Conservation (phyloP, 2,888 invertebrate genomes). For the Drosophila neotestacea region DNA sequence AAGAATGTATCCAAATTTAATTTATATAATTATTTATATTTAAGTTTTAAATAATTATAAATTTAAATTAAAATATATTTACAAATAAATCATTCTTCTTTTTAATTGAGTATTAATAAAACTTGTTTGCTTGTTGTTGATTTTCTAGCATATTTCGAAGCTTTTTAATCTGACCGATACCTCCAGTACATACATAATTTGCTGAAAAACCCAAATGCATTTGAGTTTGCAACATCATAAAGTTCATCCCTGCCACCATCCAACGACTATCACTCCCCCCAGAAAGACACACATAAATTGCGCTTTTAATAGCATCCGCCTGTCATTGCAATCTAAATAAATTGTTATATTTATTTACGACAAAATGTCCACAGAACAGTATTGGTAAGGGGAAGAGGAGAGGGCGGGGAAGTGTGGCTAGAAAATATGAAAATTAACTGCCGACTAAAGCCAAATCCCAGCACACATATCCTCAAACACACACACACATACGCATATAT, state of each 20-base stretch:
- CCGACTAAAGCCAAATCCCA: slow-evolving; percentile 79
- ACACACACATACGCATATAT: slow-evolving; percentile 15
- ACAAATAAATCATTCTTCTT: too few species aligned
- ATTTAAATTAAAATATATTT: background rate
- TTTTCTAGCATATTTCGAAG: slow-evolving; percentile 12
- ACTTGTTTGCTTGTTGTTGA: background rate
- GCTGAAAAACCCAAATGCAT: slow-evolving; percentile 36
- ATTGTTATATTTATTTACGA: slow-evolving; percentile 83
- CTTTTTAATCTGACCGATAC: slow-evolving; percentile 26
- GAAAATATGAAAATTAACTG: slow-evolving; percentile 83
- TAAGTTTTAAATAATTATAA: background rate
- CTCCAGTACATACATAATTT: slow-evolving; percentile 26
- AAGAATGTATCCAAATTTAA: background rate
- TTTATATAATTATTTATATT: background rate
- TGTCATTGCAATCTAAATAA: slow-evolving; percentile 83
- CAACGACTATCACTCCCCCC: slow-evolving; percentile 33
- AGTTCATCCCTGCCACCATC: slow-evolving; percentile 45
- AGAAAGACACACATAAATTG: slow-evolving; percentile 72
- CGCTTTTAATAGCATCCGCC: slow-evolving; percentile 80
- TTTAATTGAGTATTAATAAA: background rate
- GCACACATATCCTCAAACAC: slow-evolving; percentile 42
- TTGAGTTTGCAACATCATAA: slow-evolving; percentile 59
- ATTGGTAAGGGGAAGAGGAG: background rate
- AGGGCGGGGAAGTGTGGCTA: slow-evolving; percentile 59
- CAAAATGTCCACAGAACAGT: slow-evolving; percentile 65